A percentile compares a stretch with the other conserved stretches of the same genome.
phyloP scores from a whole-genome alignment of 92 coral and sea anemone genomes.

The Paramuricea clavata region DNA sequence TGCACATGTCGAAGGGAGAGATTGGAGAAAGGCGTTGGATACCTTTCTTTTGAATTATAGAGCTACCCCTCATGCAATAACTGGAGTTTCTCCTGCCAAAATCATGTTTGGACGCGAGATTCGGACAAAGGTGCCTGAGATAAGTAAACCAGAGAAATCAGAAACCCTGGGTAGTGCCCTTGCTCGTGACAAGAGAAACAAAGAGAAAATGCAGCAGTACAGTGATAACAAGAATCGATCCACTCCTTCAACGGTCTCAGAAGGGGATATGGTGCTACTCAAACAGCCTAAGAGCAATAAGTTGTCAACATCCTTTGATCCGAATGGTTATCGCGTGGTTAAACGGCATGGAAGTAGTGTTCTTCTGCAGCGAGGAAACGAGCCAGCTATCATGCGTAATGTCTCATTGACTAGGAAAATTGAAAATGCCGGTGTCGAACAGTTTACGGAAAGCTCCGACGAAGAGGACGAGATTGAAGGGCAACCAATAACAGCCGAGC shows the following conservation, averaged over 20 bases:
- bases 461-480: background rate
- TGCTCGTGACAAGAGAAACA: background rate
- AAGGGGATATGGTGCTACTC: no score
- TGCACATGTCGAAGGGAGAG: background rate
- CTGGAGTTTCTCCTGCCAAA: slow-evolving; percentile 16
- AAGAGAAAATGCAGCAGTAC: background rate
- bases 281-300: no score
- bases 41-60: slow-evolving; percentile 14
- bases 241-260: no score
- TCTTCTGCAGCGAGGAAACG: background rate
- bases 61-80: slow-evolving; percentile 2
- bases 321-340: no score
- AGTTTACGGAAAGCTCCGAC: background rate
- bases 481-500: no score
- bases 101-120: no score
- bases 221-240: background rate
- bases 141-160: no score
- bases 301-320: no score
- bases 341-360: background rate
- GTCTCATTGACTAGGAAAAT: background rate
- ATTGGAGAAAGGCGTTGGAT: no score
- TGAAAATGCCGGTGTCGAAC: background rate
- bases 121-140: no score
- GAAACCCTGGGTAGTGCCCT: no score
- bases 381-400: no score